Conservation (phyloP, 2,888 invertebrate genomes). For the Drosophila borealis region DNA sequence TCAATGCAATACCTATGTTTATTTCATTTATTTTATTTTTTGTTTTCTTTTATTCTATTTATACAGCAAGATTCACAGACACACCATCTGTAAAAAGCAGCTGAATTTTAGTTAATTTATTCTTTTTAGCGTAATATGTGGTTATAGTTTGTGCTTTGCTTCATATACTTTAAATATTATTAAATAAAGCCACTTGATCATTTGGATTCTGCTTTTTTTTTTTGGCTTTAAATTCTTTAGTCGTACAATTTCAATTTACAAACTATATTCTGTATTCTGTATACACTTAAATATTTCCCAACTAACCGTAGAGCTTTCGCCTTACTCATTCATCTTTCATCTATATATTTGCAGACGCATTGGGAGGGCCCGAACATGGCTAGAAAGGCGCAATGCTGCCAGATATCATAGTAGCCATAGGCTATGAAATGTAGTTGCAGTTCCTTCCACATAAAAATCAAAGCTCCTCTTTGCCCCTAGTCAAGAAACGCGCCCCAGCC, state of each 20-base stretch:
- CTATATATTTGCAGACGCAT: slow-evolving; percentile 80
- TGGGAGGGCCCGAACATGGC: slow-evolving; percentile 71
- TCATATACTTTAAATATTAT: slow-evolving; percentile 5
- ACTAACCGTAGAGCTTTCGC: slow-evolving; percentile 36
- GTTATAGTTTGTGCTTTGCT: slow-evolving; percentile 26
- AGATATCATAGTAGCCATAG: slow-evolving; percentile 76
- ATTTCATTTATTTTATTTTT: slow-evolving; percentile 15
- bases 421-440: slow-evolving; percentile 57
- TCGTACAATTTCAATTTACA: slow-evolving; percentile 23
- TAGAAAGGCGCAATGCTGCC: slow-evolving; percentile 81
- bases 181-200: slow-evolving; percentile 31
- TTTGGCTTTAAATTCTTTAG: slow-evolving; percentile 7
- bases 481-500: slow-evolving; percentile 53
- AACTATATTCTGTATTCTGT: slow-evolving; percentile 6
- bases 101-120: slow-evolving; percentile 24
- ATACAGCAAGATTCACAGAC: slow-evolving; percentile 64
- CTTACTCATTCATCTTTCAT: slow-evolving; percentile 70
- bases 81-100: slow-evolving; percentile 61
- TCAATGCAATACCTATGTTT: slow-evolving; percentile 11
- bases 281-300: slow-evolving; percentile 23
- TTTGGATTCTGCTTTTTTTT: slow-evolving; percentile 3
- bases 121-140: slow-evolving; percentile 6
- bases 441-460: slow-evolving; percentile 58
- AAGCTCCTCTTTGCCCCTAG: slow-evolving; percentile 57
- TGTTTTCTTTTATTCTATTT: slow-evolving; percentile 47